A percentile compares a stretch with the other conserved stretches of the same genome.
These are phyloP conservation scores for Cranoglanis bouderius DNA, from an alignment of 2,113 vertebrate species.

Conservation along the genomic window DNA sequence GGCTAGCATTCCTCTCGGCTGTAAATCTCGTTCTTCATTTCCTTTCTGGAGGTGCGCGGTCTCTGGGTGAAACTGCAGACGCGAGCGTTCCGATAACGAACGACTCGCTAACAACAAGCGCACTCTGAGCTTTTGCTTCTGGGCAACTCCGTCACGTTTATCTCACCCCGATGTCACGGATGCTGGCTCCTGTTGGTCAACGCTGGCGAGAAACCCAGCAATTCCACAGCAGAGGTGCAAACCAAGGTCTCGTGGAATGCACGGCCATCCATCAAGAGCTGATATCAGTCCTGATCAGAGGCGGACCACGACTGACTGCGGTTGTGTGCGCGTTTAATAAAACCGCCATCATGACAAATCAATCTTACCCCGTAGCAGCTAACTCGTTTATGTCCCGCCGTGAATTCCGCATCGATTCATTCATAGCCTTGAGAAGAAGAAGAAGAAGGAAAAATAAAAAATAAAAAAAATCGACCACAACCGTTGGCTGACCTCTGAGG, in stretches of 20 bases:
- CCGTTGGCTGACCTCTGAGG: slow-evolving; percentile 55
- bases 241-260: neutral
- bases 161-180: slow-evolving; percentile 40
- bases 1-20: neutral
- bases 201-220: neutral
- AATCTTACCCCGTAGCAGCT: neutral
- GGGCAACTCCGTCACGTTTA: slow-evolving; percentile 63
- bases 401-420: neutral
- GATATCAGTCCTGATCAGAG: neutral
- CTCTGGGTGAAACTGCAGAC: slow-evolving; percentile 51
- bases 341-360: neutral
- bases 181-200: neutral
- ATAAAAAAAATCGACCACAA: slow-evolving; percentile 21
- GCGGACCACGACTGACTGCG: neutral
- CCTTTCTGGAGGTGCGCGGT: slow-evolving; percentile 34
- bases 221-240: neutral
- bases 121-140: slow-evolving; percentile 59
- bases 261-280: neutral
- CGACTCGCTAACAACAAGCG: slow-evolving; percentile 63
- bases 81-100: slow-evolving; percentile 46
- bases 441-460: too few relatives aligned
- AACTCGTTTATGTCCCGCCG: neutral
- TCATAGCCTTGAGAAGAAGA: neutral
- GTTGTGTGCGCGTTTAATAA: neutral
- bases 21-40: slow-evolving; percentile 36